phyloP scores from a whole-genome alignment of 2,113 vertebrate genomes.

The Coturnix japonica region DNA sequence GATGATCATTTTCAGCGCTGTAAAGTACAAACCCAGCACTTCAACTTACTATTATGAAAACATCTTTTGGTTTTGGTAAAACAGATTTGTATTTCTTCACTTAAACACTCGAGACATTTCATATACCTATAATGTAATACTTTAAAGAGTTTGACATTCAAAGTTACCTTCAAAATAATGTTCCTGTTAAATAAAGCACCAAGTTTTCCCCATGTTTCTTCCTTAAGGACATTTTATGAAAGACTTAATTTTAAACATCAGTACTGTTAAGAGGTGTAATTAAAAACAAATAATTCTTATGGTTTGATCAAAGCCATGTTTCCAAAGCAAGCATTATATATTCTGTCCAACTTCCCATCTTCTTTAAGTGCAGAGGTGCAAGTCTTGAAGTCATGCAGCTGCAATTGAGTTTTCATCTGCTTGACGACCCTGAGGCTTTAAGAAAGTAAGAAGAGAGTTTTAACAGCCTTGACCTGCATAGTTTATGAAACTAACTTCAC shows the following conservation, averaged over 20 bases:
- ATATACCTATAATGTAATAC: constrained; percentile 24
- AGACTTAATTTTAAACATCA: constrained; percentile 38
- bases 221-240: constrained; percentile 52
- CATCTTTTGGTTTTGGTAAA: neutral
- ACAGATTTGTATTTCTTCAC: neutral
- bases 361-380: constrained; percentile 2
- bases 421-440: constrained; percentile 93
- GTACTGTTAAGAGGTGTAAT: constrained; percentile 25
- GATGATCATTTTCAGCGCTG: neutral
- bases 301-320: constrained; percentile 48
- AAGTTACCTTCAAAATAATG: constrained; percentile 24
- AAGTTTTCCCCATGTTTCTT: constrained; percentile 37
- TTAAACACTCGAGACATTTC: constrained; percentile 11
- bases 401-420: constrained; percentile 87
- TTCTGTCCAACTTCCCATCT: constrained; percentile 10
- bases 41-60: neutral
- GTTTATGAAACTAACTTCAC: neutral
- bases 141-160: neutral
- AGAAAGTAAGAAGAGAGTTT: neutral
- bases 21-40: neutral
- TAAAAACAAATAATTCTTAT: constrained; percentile 56
- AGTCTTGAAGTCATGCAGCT: constrained; percentile 80
- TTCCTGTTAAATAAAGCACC: constrained; percentile 22
- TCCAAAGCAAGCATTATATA: neutral
- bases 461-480: neutral